Evolutionary conservation across 2,113 vertebrate genomes (phyloP).

Genomic region (Gila orcuttii): DNA sequence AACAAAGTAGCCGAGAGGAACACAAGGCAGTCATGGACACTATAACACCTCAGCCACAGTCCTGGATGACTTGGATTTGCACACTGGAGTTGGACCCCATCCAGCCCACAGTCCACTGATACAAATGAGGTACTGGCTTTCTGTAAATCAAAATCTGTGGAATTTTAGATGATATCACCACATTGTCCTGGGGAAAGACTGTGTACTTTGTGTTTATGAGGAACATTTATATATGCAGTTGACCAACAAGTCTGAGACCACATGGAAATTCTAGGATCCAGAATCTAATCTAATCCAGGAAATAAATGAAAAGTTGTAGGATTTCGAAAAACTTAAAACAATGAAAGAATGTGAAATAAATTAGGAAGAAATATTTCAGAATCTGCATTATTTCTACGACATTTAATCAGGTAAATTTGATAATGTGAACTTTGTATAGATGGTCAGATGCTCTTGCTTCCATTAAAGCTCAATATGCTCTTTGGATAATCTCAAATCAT

Average conservation of each 20-base stretch:
- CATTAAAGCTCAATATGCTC: not conserved
- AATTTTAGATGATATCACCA: not conserved
- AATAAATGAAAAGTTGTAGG: not conserved
- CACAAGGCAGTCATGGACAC: slow-evolving; percentile 76
- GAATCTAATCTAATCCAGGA: not conserved
- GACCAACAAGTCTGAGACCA: not conserved
- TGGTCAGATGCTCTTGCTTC: not conserved
- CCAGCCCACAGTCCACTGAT: slow-evolving; percentile 68
- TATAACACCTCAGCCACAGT: slow-evolving; percentile 63
- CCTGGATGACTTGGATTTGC: slow-evolving; percentile 72
- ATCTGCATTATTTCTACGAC: not conserved
- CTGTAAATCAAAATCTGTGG: not conserved
- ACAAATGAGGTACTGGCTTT: slow-evolving; percentile 69
- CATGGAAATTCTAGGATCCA: not conserved
- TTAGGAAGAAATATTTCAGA: not conserved
- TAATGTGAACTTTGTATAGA: not conserved
- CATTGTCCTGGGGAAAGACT: not conserved
- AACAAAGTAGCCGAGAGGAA: slow-evolving; percentile 67
- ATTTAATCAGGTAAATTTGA: not conserved
- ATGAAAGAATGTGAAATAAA: not conserved
- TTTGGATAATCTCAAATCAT: not conserved
- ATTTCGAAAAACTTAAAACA: not conserved
- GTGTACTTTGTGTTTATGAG: not conserved
- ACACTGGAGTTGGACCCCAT: slow-evolving; percentile 65
- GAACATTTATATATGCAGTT: not conserved